phyloP scores from a whole-genome alignment of 2,888 invertebrate species.

The Zaprionus bogoriensis region DNA sequence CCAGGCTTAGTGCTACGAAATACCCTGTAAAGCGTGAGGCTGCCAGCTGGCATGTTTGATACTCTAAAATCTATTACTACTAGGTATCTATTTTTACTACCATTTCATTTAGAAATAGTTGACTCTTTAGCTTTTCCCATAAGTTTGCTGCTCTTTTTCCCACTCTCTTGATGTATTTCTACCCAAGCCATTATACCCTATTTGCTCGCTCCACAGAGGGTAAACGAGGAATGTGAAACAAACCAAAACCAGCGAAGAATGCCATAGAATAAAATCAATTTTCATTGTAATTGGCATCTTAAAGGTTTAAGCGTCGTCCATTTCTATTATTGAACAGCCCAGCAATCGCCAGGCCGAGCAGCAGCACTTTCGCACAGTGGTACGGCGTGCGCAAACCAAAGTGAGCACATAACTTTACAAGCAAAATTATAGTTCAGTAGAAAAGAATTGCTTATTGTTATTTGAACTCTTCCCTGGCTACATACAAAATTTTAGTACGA shows the following conservation, averaged over 20 bases:
- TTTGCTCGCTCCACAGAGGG: neutral
- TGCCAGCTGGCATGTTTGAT: too few species aligned
- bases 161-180: too few species aligned
- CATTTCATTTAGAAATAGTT: too few species aligned
- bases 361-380: constrained; percentile 4
- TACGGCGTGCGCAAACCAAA: neutral
- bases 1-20: neutral
- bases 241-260: constrained; percentile 27
- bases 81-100: too few species aligned
- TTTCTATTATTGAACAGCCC: constrained; percentile 54
- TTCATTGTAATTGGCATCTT: constrained; percentile 72
- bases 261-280: constrained; percentile 69
- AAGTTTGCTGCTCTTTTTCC: neutral
- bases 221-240: constrained; percentile 10
- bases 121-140: too few species aligned
- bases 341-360: constrained; percentile 1
- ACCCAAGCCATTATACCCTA: neutral
- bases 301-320: constrained; percentile 62
- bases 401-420: too few species aligned
- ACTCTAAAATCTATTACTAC: too few species aligned
- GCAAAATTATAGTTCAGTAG: neutral
- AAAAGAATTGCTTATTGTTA: too few species aligned
- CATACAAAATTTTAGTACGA: too few species aligned
- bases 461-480: too few species aligned
- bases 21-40: constrained; percentile 22